These are phyloP conservation scores for Odontamblyopus lacepedii DNA, from an alignment of 2,797 vertebrate species.

Conservation along the genomic window DNA sequence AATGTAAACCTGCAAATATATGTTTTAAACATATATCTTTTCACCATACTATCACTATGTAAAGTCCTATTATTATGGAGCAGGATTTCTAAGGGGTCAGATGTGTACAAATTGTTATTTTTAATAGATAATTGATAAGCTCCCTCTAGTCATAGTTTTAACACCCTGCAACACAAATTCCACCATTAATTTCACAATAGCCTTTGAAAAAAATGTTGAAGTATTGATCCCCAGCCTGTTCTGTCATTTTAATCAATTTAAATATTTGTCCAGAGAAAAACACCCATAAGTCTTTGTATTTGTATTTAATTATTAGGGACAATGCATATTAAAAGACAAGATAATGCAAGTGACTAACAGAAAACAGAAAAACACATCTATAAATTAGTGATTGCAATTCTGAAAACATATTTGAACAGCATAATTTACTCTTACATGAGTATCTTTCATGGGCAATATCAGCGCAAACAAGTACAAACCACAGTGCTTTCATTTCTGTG, in stretches of 20 bases:
- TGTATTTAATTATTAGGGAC: too few species aligned
- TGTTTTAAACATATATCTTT: background rate
- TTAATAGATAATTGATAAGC: background rate
- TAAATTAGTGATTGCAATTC: background rate
- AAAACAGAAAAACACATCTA: background rate
- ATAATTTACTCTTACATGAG: background rate
- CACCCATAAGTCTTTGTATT: too few species aligned
- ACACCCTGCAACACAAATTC: background rate
- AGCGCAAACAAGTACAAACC: background rate
- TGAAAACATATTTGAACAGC: background rate
- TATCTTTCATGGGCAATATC: background rate
- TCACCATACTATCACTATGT: background rate
- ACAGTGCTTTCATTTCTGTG: constrained; percentile 10
- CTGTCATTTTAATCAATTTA: background rate
- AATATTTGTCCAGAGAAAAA: background rate
- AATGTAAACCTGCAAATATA: background rate
- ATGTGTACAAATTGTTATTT: background rate
- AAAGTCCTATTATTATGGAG: background rate
- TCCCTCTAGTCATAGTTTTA: background rate
- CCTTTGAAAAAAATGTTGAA: background rate
- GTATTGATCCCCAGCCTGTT: background rate
- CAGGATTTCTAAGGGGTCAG: background rate
- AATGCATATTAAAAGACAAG: too few species aligned
- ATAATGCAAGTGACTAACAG: background rate
- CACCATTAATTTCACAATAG: background rate